Conservation (phyloP, 2,888 invertebrate species). For the Drosophila trichaetosa region DNA sequence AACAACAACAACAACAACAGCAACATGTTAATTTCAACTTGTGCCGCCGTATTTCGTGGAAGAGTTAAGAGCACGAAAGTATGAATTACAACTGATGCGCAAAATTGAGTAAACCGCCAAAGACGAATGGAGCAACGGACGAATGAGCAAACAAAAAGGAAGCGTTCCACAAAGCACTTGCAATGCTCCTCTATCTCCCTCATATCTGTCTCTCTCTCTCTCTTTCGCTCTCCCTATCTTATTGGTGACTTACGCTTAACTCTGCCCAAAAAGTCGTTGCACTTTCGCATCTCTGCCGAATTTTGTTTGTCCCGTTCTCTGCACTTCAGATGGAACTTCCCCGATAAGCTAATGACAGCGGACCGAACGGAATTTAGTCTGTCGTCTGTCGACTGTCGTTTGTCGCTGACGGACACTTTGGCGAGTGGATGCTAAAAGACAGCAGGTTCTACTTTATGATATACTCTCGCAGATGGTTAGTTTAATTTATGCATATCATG, state of each 20-base stretch:
- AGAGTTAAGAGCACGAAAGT: conserved; percentile 71
- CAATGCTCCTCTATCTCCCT: not conserved
- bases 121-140: conserved; percentile 60
- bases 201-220: not conserved
- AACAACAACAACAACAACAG: conserved; percentile 47
- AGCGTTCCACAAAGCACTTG: conserved; percentile 52
- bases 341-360: conserved; percentile 71
- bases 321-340: conserved; percentile 56
- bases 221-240: not conserved
- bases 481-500: not conserved
- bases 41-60: conserved; percentile 74
- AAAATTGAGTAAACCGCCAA: conserved; percentile 74
- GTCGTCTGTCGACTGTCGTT: not conserved
- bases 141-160: conserved; percentile 70
- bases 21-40: conserved; percentile 78
- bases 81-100: conserved; percentile 81
- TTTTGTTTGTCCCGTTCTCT: conserved; percentile 39
- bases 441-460: conserved; percentile 2
- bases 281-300: conserved; percentile 65
- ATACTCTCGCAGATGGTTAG: not conserved
- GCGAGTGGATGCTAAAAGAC: conserved; percentile 68
- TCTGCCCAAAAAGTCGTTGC: conserved; percentile 65
- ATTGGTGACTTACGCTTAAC: conserved; percentile 19
- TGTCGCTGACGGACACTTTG: conserved; percentile 47
- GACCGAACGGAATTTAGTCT: conserved; percentile 55